Base-by-base conservation (phyloP, 2,888 invertebrate genomes). In the Muscina levida region DNA sequence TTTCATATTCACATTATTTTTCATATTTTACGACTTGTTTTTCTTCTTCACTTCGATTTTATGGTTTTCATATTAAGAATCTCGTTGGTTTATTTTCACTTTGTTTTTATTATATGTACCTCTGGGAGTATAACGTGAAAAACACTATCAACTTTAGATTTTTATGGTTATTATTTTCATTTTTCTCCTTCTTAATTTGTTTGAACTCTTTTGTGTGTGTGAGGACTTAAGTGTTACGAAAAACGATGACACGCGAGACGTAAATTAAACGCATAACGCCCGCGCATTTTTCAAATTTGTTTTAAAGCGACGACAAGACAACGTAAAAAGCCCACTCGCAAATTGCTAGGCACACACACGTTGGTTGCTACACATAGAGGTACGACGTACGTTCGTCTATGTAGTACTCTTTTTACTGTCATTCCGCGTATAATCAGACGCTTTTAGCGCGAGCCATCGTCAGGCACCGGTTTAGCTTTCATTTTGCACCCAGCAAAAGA, bases 401-500 rank as follows among this genome's bases (percentile, higher is more conserved):
- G 1, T 37, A 5, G 11, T n/a, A 8, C 39, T 11, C 13, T 11
- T 42, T 11, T 42, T 62, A 62, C 15, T 62, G 62, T 62, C 62
- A 39, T 62, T 42, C 22, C 39, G 17, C 59, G n/a, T n/a, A 31
- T 31, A 31, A 31, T 31, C 31, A 31, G 8, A 19, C 62, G 37
- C 62, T 62, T 31, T 62, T 62, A 42, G 39, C n/a, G 11, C 42
- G 22, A 5, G 22, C 15, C 17, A 8, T 17, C 57, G 44, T 70
- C 73, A 67, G 81, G 75, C 81, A 81, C 81, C 81, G 81, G 81
- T 81, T 81, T 74, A 56, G 74, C 77, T 77, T 75, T 81, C 77
- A 77, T 81, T 68, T 74, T 71, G 74, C 42, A n/a, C 22, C 62
- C 74, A 66, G 62, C 19, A 51, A 56, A 19, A 51, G 22, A 46